These are phyloP conservation scores for Drosophila dives DNA, from an alignment of 2,888 invertebrate genomes.

Conservation along the genomic window DNA sequence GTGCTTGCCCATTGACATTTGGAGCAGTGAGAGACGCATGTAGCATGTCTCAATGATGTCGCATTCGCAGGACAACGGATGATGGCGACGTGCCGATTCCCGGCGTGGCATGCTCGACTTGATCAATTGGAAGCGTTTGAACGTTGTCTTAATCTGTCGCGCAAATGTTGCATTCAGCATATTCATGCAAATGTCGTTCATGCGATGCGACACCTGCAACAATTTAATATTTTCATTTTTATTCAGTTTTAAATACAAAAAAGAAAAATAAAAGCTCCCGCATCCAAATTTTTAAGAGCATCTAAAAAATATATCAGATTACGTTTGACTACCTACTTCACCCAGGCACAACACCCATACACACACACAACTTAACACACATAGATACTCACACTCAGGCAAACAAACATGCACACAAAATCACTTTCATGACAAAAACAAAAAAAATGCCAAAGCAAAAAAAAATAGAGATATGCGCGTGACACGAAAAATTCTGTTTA, in stretches of 20 bases:
- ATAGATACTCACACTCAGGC: conserved; percentile 10
- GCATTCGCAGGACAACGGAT: conserved; percentile 95
- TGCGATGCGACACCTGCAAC: conserved; percentile 91
- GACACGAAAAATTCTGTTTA: neutral
- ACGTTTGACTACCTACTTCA: conserved; percentile 67
- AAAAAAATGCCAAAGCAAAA: conserved; percentile 10
- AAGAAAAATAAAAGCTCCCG: conserved; percentile 22
- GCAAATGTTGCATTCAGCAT: conserved; percentile 94
- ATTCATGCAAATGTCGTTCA: conserved; percentile 92
- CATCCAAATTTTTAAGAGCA: conserved; percentile 34
- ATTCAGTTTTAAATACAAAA: conserved; percentile 6
- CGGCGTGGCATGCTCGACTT: conserved; percentile 95
- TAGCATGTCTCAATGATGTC: conserved; percentile 97
- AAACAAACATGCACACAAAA: conserved; percentile 40
- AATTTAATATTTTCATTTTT: conserved; percentile 14
- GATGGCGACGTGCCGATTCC: conserved; percentile 95
- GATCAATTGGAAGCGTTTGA: conserved; percentile 93
- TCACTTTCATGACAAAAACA: conserved; percentile 62
- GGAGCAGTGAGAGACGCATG: conserved; percentile 94
- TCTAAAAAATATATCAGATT: conserved; percentile 69
- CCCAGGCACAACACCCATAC: conserved; percentile 8
- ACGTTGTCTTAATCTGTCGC: conserved; percentile 93
- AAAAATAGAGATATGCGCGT: conserved; percentile 14
- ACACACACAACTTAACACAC: conserved; percentile 16
- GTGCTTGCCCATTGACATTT: conserved; percentile 98